These are phyloP conservation scores for Dolichomitus sp. DNA, from an alignment of 2,888 invertebrate species.

Conservation along the genomic window DNA sequence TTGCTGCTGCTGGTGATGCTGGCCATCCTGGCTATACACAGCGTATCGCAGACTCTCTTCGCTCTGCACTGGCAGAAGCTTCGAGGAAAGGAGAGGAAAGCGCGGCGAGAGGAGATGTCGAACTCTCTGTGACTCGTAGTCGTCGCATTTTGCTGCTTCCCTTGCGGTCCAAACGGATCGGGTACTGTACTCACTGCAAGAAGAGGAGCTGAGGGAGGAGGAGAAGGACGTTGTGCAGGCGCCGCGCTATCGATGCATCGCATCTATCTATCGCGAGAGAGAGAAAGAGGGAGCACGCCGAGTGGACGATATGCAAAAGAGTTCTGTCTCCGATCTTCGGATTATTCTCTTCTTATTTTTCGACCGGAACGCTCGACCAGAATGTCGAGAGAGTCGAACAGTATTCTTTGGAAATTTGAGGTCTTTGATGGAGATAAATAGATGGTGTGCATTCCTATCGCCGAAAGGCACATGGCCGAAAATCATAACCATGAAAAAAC, in stretches of 20 bases:
- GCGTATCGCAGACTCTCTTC: constrained; percentile 26
- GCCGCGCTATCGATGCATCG: constrained; percentile 77
- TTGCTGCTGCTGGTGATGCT: constrained; percentile 39
- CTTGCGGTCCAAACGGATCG: constrained; percentile 15
- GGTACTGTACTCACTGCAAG: constrained; percentile 19
- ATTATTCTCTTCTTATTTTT: constrained; percentile 19
- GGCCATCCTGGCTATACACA: constrained; percentile 17
- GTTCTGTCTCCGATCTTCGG: constrained; percentile 37
- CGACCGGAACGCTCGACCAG: background rate
- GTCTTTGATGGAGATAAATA: background rate
- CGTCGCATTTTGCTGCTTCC: constrained; percentile 6
- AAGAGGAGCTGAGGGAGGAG: constrained; percentile 5
- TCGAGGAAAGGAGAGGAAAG: constrained; percentile 36
- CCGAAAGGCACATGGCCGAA: too few relatives aligned
- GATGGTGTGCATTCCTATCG: too few relatives aligned
- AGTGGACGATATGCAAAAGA: constrained; percentile 35
- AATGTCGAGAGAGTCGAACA: constrained; percentile 3
- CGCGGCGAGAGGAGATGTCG: constrained; percentile 12
- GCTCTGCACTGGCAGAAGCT: constrained; percentile 23
- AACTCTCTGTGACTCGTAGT: constrained; percentile 20
- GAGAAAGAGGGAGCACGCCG: constrained; percentile 57
- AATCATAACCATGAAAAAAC: too few relatives aligned
- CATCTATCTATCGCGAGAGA: constrained; percentile 74
- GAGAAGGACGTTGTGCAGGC: constrained; percentile 67
- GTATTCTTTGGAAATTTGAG: background rate